Conservation (phyloP, 2,113 vertebrate species). For the Pygoscelis antarcticus region DNA sequence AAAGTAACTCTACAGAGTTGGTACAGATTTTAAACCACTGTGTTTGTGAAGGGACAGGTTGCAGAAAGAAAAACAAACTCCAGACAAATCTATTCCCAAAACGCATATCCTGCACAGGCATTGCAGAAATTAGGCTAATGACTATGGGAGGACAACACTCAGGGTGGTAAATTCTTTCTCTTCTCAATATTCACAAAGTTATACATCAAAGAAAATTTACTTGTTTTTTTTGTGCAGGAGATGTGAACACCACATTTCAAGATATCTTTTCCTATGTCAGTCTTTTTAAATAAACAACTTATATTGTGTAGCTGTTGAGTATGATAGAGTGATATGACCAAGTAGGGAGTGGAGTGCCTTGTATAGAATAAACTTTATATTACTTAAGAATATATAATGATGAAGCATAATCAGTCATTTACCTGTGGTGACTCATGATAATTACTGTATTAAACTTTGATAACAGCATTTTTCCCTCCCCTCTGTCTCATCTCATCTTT, state of each 20-base stretch:
- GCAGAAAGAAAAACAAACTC: background rate
- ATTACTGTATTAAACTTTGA: conserved; percentile 60
- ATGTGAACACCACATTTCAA: background rate
- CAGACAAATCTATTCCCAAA: background rate
- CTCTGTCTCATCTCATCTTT: conserved; percentile 24
- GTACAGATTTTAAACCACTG: background rate
- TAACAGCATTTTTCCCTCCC: conserved; percentile 4
- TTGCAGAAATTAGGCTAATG: background rate
- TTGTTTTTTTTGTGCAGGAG: background rate
- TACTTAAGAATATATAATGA: background rate
- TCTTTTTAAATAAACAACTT: background rate
- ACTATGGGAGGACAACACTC: background rate
- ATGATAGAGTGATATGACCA: background rate
- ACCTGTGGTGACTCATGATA: conserved; percentile 27
- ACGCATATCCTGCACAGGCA: background rate
- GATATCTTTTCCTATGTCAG: background rate
- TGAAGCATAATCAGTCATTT: conserved; percentile 28
- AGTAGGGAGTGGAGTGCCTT: background rate
- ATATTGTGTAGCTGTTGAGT: background rate
- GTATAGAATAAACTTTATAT: background rate
- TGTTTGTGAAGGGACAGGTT: background rate
- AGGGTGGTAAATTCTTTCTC: background rate
- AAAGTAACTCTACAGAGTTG: background rate
- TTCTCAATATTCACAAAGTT: background rate
- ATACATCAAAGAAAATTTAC: background rate